Percentiles rank a stretch among this genome's conserved stretches.
phyloP scores from a whole-genome alignment of 2,888 invertebrate species.

The Lepidochrysops patricia region DNA sequence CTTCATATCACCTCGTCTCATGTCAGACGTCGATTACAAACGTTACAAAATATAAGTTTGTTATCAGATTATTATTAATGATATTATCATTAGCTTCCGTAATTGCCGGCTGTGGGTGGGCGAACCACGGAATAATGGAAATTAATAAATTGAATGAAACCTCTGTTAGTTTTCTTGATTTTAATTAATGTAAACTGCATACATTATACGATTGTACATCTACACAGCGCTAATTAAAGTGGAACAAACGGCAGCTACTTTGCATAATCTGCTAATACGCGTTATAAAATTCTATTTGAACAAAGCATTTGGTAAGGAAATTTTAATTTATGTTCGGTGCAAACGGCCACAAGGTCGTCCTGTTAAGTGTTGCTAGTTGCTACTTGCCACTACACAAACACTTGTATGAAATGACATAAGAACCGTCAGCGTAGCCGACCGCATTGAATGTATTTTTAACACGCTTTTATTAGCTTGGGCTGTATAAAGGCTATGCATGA shows the following conservation, averaged over 20 bases:
- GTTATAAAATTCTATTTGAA: constrained; percentile 10
- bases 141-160: constrained; percentile 6
- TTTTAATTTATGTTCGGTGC: not conserved
- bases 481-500: too few relatives aligned
- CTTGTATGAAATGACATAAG: too few relatives aligned
- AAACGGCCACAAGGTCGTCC: not conserved
- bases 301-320: not conserved
- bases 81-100: not conserved
- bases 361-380: not conserved
- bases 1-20: not conserved
- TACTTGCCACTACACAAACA: too few relatives aligned
- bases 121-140: constrained; percentile 2
- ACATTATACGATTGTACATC: constrained; percentile 4
- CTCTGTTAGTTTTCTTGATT: constrained; percentile 11
- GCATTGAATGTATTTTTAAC: too few relatives aligned
- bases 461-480: too few relatives aligned
- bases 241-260: not conserved
- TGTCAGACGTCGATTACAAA: not conserved
- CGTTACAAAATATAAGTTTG: not conserved
- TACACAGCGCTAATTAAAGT: constrained; percentile 1
- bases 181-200: constrained; percentile 8
- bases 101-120: constrained; percentile 8
- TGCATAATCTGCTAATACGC: constrained; percentile 4
- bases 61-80: not conserved
- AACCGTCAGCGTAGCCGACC: too few relatives aligned